A percentile compares a stretch with the other conserved stretches of the same genome.
Conservation (phyloP, 1,140 invertebrate species). For the Physella acuta region DNA sequence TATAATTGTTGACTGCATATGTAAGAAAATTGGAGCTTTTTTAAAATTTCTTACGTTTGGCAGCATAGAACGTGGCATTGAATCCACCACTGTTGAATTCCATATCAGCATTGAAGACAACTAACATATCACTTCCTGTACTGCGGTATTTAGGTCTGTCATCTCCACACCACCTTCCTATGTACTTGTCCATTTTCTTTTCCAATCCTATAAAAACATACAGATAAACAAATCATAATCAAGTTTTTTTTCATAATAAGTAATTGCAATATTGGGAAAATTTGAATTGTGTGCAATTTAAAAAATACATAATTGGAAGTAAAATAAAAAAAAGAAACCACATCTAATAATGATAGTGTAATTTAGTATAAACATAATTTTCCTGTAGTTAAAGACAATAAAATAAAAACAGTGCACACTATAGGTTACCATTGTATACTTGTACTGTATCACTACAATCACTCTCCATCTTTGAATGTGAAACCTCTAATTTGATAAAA, state of each 20-base stretch:
- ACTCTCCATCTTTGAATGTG: slow-evolving; percentile 22
- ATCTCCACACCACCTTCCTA: slow-evolving; percentile 27
- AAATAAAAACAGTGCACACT: too few relatives aligned
- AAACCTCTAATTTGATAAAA: slow-evolving; percentile 19
- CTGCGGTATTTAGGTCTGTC: slow-evolving; percentile 24
- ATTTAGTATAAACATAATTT: too few relatives aligned
- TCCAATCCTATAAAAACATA: neutral
- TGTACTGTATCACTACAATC: slow-evolving; percentile 29
- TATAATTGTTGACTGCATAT: too few relatives aligned
- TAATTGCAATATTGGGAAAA: too few relatives aligned
- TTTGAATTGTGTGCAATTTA: too few relatives aligned
- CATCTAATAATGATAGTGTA: too few relatives aligned
- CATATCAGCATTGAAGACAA: slow-evolving; percentile 26
- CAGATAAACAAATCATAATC: neutral
- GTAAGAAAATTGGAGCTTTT: too few relatives aligned
- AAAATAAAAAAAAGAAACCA: too few relatives aligned
- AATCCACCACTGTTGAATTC: slow-evolving; percentile 29
- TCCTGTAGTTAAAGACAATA: too few relatives aligned
- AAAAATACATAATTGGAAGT: too few relatives aligned
- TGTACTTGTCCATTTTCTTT: slow-evolving; percentile 16
- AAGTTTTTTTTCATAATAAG: neutral
- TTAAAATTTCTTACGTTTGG: slow-evolving; percentile 6
- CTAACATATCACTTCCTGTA: slow-evolving; percentile 22
- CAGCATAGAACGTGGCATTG: slow-evolving; percentile 7
- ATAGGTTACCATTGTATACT: slow-evolving; percentile 29